Evolutionary conservation across 2,113 vertebrate genomes (phyloP).

Genomic region (Cichladusa arquata): DNA sequence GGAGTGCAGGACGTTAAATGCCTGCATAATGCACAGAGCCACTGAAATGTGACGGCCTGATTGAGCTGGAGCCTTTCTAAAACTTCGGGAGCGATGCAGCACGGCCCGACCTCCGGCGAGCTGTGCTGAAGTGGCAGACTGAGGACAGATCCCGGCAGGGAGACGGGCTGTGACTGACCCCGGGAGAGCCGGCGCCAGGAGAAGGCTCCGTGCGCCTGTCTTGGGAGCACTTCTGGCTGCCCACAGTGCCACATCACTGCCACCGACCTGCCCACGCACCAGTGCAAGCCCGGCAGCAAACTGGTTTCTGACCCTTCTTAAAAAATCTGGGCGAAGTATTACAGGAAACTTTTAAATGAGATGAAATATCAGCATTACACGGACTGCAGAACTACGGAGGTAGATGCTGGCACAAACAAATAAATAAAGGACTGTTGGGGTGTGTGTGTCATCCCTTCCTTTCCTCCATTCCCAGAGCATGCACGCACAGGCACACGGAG

Average conservation of each 20-base stretch:
- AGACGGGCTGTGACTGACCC: neutral
- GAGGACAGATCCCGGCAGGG: neutral
- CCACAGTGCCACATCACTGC: neutral
- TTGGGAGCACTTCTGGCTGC: neutral
- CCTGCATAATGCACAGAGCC: neutral
- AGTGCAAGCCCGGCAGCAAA: neutral
- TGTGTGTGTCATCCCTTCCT: neutral
- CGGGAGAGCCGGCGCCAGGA: neutral
- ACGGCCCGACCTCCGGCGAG: neutral
- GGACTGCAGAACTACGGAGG: neutral
- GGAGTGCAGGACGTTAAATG: neutral
- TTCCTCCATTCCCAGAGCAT: neutral
- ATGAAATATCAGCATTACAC: neutral
- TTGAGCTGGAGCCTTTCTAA: neutral
- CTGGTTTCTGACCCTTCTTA: neutral
- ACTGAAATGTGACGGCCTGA: neutral
- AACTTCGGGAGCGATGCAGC: neutral
- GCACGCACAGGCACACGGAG: neutral
- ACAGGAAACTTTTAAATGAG: slow-evolving; percentile 54
- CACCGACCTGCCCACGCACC: neutral
- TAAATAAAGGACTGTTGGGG: neutral
- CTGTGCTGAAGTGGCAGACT: neutral
- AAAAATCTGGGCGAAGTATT: neutral
- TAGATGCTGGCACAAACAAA: neutral
- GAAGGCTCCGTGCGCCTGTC: neutral